Evolutionary conservation across 2,113 vertebrate species (phyloP).

Genomic region (Fukomys damarensis): DNA sequence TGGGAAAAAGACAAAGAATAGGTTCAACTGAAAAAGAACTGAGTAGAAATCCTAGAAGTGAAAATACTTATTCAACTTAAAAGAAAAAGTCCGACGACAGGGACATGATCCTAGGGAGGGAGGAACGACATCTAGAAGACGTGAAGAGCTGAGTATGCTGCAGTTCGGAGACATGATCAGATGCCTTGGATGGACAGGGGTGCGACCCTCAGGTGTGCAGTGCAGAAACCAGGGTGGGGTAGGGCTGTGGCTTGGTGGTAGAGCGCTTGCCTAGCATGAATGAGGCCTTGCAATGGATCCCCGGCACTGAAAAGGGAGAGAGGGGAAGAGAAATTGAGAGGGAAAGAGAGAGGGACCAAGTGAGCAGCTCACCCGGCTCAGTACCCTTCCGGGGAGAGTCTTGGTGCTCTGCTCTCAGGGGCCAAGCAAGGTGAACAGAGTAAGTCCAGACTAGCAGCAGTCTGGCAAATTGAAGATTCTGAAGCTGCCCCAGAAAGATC

Average conservation of each 20-base stretch:
- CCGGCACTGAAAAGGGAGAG: not conserved
- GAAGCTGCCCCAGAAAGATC: not conserved
- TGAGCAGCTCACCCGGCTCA: not conserved
- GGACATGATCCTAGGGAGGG: fast-evolving
- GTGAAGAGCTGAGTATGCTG: too few species aligned
- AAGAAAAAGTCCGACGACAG: not conserved
- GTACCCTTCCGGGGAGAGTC: not conserved
- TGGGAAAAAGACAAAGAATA: not conserved
- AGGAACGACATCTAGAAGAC: not conserved
- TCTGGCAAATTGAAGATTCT: not conserved
- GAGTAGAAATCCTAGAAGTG: not conserved
- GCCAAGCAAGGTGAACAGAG: not conserved
- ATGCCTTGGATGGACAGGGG: too few species aligned
- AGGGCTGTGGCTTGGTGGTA: not conserved
- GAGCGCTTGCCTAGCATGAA: not conserved
- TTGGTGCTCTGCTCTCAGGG: fast-evolving
- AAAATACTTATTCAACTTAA: not conserved
- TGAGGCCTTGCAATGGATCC: not conserved
- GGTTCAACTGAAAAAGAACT: not conserved
- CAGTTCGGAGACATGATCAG: not conserved
- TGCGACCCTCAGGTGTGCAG: not conserved
- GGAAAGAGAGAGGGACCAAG: too few species aligned
- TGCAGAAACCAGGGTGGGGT: not conserved
- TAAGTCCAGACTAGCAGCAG: not conserved
- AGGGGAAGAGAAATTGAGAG: not conserved